These are phyloP conservation scores for Hydrotaea diabolus DNA, from an alignment of 2,888 invertebrate species.

Conservation along the genomic window DNA sequence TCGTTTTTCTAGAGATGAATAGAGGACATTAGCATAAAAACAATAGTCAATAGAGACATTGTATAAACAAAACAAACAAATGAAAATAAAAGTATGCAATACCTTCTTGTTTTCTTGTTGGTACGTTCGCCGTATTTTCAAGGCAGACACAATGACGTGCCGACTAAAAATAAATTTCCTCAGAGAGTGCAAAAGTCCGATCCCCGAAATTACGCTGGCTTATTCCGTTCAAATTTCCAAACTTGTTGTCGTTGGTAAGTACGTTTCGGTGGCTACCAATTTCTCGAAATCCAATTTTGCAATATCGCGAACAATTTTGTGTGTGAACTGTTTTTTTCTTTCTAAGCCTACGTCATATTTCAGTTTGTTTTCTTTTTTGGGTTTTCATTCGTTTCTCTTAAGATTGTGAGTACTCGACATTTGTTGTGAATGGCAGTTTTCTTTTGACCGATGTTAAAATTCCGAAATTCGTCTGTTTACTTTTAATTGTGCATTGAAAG, in stretches of 20 bases:
- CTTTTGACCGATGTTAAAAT: too few species aligned
- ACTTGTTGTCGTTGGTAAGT: too few species aligned
- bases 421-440: too few species aligned
- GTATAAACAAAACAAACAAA: conserved; percentile 1
- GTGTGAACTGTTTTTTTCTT: not conserved
- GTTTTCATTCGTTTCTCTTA: too few species aligned
- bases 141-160: conserved; percentile 43
- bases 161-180: conserved; percentile 54
- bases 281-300: not conserved
- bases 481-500: too few species aligned
- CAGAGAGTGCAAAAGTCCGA: conserved; percentile 30
- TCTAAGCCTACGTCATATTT: conserved; percentile 23
- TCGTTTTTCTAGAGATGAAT: not conserved
- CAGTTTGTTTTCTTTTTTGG: not conserved
- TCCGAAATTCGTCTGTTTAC: too few species aligned
- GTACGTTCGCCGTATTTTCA: not conserved
- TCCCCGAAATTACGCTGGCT: too few species aligned
- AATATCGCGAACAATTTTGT: not conserved
- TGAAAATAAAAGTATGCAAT: conserved; percentile 5
- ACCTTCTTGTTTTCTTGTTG: conserved; percentile 42
- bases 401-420: too few species aligned
- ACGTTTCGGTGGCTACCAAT: not conserved
- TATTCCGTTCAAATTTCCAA: too few species aligned
- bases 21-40: conserved; percentile 9
- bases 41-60: not conserved